phyloP scores from a whole-genome alignment of 2,888 invertebrate species.

The Chaetogeoica ovagalla region DNA sequence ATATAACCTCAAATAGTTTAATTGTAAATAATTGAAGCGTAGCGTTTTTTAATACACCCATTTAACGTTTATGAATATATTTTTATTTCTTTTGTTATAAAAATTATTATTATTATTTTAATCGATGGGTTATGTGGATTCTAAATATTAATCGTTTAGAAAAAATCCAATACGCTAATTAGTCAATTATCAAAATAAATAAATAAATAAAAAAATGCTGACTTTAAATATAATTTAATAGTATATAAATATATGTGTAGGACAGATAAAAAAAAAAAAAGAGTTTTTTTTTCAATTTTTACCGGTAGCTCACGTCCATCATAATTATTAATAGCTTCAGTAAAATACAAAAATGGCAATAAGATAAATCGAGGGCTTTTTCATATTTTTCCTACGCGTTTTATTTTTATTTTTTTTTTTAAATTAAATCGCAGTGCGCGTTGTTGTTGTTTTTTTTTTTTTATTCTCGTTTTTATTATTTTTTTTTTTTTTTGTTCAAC shows the following conservation, averaged over 20 bases:
- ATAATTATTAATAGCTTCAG: constrained; percentile 51
- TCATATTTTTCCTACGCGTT: constrained; percentile 46
- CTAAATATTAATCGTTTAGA: constrained; percentile 26
- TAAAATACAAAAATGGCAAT: constrained; percentile 51
- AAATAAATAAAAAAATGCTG: constrained; percentile 29
- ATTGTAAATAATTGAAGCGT: constrained; percentile 37
- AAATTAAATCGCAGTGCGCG: constrained; percentile 47
- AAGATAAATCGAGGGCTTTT: constrained; percentile 52
- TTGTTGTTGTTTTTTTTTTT: constrained; percentile 3
- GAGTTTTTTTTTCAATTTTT: constrained; percentile 28
- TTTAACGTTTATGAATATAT: constrained; percentile 17
- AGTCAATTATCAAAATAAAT: constrained; percentile 47
- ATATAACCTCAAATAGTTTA: neutral
- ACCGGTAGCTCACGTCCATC: constrained; percentile 41
- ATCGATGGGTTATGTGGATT: constrained; percentile 26
- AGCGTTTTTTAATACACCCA: constrained; percentile 8
- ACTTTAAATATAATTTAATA: constrained; percentile 46
- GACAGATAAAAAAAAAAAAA: constrained; percentile 9
- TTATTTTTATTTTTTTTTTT: constrained; percentile 41
- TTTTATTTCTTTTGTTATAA: constrained; percentile 16
- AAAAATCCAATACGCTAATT: constrained; percentile 27
- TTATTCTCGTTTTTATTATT: neutral
- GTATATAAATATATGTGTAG: constrained; percentile 2
- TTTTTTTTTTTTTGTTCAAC: constrained; percentile 28
- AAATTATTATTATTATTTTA: constrained; percentile 26